Conservation (phyloP, 2,113 vertebrate species). For the Otolemur garnettii region DNA sequence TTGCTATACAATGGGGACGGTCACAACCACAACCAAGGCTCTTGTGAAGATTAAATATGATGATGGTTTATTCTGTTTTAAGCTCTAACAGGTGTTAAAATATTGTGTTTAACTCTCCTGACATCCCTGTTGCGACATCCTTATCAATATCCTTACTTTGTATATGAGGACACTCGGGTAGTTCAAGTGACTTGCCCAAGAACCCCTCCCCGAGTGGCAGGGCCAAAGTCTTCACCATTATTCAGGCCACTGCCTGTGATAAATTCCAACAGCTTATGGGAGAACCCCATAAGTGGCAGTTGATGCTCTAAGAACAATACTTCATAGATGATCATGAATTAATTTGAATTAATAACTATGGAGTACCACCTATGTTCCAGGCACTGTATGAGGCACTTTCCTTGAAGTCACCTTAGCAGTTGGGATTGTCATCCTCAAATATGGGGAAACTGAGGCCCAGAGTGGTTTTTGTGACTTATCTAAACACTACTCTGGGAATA, state of each 20-base stretch:
- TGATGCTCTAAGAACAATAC: background rate
- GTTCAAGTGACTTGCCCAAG: fast-evolving
- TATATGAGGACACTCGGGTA: background rate
- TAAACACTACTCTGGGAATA: background rate
- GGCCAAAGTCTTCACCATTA: background rate
- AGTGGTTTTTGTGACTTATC: background rate
- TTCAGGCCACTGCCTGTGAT: background rate
- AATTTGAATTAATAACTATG: background rate
- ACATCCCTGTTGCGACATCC: background rate
- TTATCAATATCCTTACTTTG: background rate
- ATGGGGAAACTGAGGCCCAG: background rate
- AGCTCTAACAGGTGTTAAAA: background rate
- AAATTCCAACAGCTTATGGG: background rate
- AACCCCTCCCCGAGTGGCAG: background rate
- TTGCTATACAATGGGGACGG: background rate
- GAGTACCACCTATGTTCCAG: background rate
- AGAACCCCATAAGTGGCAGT: background rate
- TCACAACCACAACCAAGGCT: background rate
- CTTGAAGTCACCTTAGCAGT: background rate
- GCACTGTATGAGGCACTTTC: background rate
- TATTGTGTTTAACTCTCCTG: background rate
- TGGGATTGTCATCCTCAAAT: background rate
- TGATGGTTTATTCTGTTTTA: background rate
- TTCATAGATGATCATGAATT: background rate
- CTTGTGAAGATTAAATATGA: background rate